Base-by-base conservation (phyloP, 2,888 invertebrate species). In the Hemistola chrysoprasaria region DNA sequence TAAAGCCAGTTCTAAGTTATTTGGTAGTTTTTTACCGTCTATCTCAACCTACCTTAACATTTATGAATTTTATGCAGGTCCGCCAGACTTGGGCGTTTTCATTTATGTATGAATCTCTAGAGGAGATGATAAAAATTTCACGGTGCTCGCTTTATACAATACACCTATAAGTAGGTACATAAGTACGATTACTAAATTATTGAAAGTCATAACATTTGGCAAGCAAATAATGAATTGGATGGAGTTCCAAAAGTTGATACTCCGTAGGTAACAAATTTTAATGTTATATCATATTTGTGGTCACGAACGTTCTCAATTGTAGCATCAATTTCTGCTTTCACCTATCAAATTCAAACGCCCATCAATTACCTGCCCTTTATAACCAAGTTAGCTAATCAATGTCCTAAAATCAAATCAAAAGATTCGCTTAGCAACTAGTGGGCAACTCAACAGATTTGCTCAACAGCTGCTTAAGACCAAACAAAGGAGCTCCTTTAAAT, bases 351-450 rank as follows among this genome's bases (percentile, higher is more conserved):
- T 29, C 10, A 7, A 32, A 24, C 10, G 8, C 7, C 22, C n/a
- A 11, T 26, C 22, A 23, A 32, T 39, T 24, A 25, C 9, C 6
- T 10, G 16, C 16, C 16, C 11, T 9, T 24, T 29, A 20, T n/a
- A 2, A 8, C 16, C 2, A 4, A 16, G 16, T 16, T 16, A 16
- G 16, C 16, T 24, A 51, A 62, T 48, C 47, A 47, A 67, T 64
- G 43, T 60, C 62, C 52, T 60, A 56, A 68, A 75, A 73, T 72
- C 65, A 66, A 71, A 77, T 71, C 64, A 68, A 61, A 73, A 69
- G 65, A 74, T 66, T 70, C 59, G 70, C 78, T 77, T 81, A 78
- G 83, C 85, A 84, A 83, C 85, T 81, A 78, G 84, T 82, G 79
- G 80, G 74, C 62, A 61, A 65, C 72, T 79, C 78, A 77, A 78